A percentile compares a stretch with the other conserved stretches of the same genome.
phyloP scores from a whole-genome alignment of 2,797 vertebrate genomes.

The Muscicapa striata region DNA sequence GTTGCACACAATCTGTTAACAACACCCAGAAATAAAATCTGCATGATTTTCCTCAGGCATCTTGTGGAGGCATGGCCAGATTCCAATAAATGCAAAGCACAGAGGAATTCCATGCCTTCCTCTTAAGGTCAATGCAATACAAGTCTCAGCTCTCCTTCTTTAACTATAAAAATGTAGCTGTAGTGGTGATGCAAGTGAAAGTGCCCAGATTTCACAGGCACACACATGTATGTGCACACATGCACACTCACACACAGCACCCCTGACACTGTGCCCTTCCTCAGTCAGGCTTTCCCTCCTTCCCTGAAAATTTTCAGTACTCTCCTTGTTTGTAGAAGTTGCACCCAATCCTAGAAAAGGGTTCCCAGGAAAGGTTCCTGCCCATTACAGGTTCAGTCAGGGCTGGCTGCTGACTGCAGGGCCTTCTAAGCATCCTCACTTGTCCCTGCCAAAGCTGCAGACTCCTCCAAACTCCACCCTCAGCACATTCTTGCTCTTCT shows the following conservation, averaged over 20 bases:
- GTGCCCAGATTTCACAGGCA: neutral
- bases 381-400: neutral
- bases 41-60: neutral
- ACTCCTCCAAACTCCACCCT: neutral
- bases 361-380: neutral
- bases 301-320: neutral
- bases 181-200: neutral
- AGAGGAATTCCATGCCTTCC: neutral
- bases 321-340: neutral
- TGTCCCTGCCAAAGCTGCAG: neutral
- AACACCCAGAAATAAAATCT: neutral
- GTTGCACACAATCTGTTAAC: neutral
- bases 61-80: neutral
- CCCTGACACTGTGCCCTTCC: neutral
- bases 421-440: neutral
- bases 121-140: neutral
- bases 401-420: neutral
- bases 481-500: neutral
- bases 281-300: neutral
- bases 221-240: neutral
- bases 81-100: neutral
- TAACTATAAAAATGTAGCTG: neutral
- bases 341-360: neutral
- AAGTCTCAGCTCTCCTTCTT: neutral
- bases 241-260: fast-evolving